Percentiles rank a stretch among this genome's conserved stretches.
These are phyloP conservation scores for Hippocampus kuda DNA, from an alignment of 2,797 vertebrate genomes.

Conservation along the genomic window DNA sequence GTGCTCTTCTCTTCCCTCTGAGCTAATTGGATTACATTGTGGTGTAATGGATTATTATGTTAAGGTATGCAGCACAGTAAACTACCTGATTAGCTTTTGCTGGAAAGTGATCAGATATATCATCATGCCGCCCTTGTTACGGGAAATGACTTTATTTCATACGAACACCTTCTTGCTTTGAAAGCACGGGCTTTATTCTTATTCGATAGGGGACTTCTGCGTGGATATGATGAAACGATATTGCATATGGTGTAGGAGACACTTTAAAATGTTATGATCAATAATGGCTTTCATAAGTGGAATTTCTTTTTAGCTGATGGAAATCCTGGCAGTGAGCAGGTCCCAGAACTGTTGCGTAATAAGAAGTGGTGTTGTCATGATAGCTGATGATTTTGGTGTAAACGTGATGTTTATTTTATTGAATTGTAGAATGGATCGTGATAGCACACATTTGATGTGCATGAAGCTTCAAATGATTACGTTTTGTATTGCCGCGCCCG, in stretches of 20 bases:
- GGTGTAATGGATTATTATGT: slow-evolving; percentile 64
- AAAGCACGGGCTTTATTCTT: slow-evolving; percentile 22
- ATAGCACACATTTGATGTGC: neutral
- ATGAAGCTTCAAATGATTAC: neutral
- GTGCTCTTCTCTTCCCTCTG: slow-evolving; percentile 54
- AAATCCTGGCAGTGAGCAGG: slow-evolving; percentile 47
- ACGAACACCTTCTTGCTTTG: slow-evolving; percentile 25
- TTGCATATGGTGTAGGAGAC: slow-evolving; percentile 30
- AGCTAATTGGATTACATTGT: slow-evolving; percentile 60
- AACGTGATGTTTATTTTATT: slow-evolving; percentile 11
- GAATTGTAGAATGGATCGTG: slow-evolving; percentile 5
- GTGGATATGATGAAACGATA: slow-evolving; percentile 22
- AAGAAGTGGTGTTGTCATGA: slow-evolving; percentile 26
- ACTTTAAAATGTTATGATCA: slow-evolving; percentile 62
- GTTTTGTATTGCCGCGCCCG: slow-evolving; percentile 9
- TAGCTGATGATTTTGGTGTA: slow-evolving; percentile 36
- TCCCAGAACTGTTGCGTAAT: slow-evolving; percentile 46
- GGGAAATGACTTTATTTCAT: slow-evolving; percentile 44
- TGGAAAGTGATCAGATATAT: slow-evolving; percentile 34
- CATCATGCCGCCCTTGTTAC: slow-evolving; percentile 37
- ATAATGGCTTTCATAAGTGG: slow-evolving; percentile 57
- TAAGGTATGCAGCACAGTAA: slow-evolving; percentile 58
- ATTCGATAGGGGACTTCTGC: slow-evolving; percentile 25
- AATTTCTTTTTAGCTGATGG: slow-evolving; percentile 69
- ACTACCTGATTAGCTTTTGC: slow-evolving; percentile 38